phyloP scores from a whole-genome alignment of 2,888 invertebrate species.

The Malthinus flaveolus region DNA sequence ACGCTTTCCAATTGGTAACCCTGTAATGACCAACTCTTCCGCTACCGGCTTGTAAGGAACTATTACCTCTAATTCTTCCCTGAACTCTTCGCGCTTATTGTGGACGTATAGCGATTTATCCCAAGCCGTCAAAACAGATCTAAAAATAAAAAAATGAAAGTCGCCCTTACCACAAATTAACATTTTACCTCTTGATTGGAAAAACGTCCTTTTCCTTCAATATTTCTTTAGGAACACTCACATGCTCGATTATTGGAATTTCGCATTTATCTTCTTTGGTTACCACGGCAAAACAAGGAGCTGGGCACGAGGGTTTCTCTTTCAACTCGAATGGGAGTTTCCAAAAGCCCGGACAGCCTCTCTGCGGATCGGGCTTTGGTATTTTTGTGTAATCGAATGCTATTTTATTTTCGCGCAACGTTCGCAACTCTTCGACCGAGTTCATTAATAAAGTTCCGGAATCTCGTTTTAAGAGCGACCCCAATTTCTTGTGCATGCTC shows the following conservation, averaged over 20 bases:
- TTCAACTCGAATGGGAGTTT: slow-evolving; percentile 40
- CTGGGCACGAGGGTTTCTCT: slow-evolving; percentile 8
- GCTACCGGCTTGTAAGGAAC: slow-evolving; percentile 43
- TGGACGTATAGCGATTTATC: slow-evolving; percentile 40
- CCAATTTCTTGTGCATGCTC: slow-evolving; percentile 37
- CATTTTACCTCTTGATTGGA: slow-evolving; percentile 37
- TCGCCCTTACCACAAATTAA: too few relatives aligned
- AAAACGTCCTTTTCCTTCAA: slow-evolving; percentile 41
- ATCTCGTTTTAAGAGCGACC: slow-evolving; percentile 37
- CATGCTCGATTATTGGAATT: slow-evolving; percentile 43
- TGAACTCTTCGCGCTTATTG: slow-evolving; percentile 33
- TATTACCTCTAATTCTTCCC: slow-evolving; percentile 37
- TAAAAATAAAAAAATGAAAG: slow-evolving; percentile 29
- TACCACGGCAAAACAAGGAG: slow-evolving; percentile 40
- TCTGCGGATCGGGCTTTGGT: slow-evolving; percentile 43
- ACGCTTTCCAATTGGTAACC: slow-evolving; percentile 26
- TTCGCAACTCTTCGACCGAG: slow-evolving; percentile 16
- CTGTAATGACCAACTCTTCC: slow-evolving; percentile 41
- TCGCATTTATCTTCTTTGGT: slow-evolving; percentile 41
- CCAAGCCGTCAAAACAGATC: slow-evolving; percentile 39
- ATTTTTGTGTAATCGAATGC: slow-evolving; percentile 44
- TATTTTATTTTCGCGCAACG: slow-evolving; percentile 42
- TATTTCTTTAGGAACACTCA: slow-evolving; percentile 41
- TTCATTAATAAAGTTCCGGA: slow-evolving; percentile 38
- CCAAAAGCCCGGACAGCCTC: slow-evolving; percentile 51